Percentiles rank a stretch among this genome's conserved stretches.
These are phyloP conservation scores for Nephotettix cincticeps DNA, from an alignment of 1,140 invertebrate species.

Conservation along the genomic window DNA sequence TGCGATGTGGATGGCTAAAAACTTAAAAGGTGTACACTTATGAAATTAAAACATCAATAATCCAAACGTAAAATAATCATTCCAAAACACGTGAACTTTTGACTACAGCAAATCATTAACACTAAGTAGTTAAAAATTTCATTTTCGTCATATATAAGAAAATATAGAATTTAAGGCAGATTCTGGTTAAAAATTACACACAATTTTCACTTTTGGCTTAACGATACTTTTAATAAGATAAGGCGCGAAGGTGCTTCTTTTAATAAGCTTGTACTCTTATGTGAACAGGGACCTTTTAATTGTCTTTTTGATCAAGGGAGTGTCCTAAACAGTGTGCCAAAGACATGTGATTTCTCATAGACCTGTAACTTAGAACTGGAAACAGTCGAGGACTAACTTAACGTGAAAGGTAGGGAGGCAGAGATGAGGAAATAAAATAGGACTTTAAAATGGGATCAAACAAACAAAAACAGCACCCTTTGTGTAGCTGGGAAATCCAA, in stretches of 20 bases:
- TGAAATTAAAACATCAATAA: slow-evolving; percentile 38
- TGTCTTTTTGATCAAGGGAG: slow-evolving; percentile 38
- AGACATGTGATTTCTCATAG: slow-evolving; percentile 31
- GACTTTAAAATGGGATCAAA: slow-evolving; percentile 20
- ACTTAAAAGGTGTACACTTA: slow-evolving; percentile 22
- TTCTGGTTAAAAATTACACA: slow-evolving; percentile 61
- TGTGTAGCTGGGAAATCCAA: slow-evolving; percentile 28
- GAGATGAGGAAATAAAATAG: slow-evolving; percentile 22
- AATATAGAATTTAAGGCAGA: slow-evolving; percentile 68
- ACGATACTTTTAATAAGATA: slow-evolving; percentile 57
- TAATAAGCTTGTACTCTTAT: slow-evolving; percentile 72
- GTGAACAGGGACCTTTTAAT: slow-evolving; percentile 49
- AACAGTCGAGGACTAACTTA: slow-evolving; percentile 25
- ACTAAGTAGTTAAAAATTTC: slow-evolving; percentile 42
- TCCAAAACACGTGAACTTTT: slow-evolving; percentile 40
- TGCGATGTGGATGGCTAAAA: slow-evolving; percentile 29
- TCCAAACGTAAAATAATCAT: slow-evolving; percentile 43
- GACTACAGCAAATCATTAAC: slow-evolving; percentile 40
- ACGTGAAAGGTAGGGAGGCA: slow-evolving; percentile 20
- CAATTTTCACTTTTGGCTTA: slow-evolving; percentile 53
- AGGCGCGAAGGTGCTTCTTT: slow-evolving; percentile 67
- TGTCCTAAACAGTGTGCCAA: slow-evolving; percentile 43
- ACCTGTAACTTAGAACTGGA: slow-evolving; percentile 25
- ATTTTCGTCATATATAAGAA: slow-evolving; percentile 50
- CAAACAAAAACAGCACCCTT: slow-evolving; percentile 32